phyloP scores from a whole-genome alignment of 2,888 invertebrate species.

The Molanna angustata region DNA sequence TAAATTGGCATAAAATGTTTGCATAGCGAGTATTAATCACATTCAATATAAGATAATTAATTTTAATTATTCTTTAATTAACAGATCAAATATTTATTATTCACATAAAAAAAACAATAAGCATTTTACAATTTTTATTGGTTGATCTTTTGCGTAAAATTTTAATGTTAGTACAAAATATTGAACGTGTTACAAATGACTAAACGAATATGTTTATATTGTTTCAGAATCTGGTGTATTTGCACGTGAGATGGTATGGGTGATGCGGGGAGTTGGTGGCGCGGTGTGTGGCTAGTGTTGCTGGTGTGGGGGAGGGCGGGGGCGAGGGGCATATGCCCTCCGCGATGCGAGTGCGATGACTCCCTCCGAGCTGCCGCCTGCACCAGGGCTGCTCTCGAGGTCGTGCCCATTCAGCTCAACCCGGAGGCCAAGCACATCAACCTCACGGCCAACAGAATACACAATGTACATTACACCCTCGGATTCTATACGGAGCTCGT shows the following conservation, averaged over 20 bases:
- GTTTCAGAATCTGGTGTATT: slow-evolving; percentile 42
- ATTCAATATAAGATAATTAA: too few relatives aligned
- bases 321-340: slow-evolving; percentile 67
- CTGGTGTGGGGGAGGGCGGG: slow-evolving; percentile 39
- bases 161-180: too few relatives aligned
- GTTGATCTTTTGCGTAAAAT: too few relatives aligned
- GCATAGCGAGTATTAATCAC: too few relatives aligned
- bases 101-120: too few relatives aligned
- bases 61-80: too few relatives aligned
- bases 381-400: slow-evolving; percentile 74
- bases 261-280: slow-evolving; percentile 50
- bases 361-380: slow-evolving; percentile 72
- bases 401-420: slow-evolving; percentile 85
- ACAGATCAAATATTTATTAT: too few relatives aligned
- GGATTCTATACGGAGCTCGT: slow-evolving; percentile 77
- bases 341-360: slow-evolving; percentile 79
- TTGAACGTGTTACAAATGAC: too few relatives aligned
- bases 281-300: slow-evolving; percentile 43
- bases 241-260: slow-evolving; percentile 51
- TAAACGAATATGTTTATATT: background rate
- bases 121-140: too few relatives aligned
- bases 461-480: slow-evolving; percentile 73
- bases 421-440: slow-evolving; percentile 82
- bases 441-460: slow-evolving; percentile 80
- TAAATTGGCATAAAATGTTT: too few relatives aligned